Base-by-base conservation (phyloP, 2,113 vertebrate species). In the Nycticebus coucang region DNA sequence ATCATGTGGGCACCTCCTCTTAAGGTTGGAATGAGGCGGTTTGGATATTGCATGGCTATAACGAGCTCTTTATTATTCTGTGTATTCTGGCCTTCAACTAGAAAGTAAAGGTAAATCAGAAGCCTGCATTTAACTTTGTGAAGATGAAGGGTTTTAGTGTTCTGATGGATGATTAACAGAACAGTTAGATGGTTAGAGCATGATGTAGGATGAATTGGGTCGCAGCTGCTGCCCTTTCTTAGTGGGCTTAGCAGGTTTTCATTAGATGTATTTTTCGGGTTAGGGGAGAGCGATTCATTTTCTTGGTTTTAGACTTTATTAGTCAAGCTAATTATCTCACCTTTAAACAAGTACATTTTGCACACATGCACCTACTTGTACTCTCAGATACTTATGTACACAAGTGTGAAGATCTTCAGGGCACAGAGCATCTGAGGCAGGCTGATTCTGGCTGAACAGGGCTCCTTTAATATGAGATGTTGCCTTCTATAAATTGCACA, bases 301-400 rank as follows among this genome's bases (percentile, higher is more conserved):
- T 92, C 62, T 96, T 88, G 59, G 62, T 79, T 97, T 85, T 93
- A 80, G 37, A 91, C 50, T 92, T 91, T 83, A 96, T 95, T 94
- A 90, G 9, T 94, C 94, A 93, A 96, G 75, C 59, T n/a, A 72
- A 37, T 80, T 37, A 79, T 11, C n/a, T 80, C 64, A 85, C 37
- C n/a, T 97, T 80, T 87, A 93, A 6, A 95, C 72, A 60, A 50
- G 33, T 62, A 82, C 77, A 93, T 85, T 53, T 57, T 95, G n/a
- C 81, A 72, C 81, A 14, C 59, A 80, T 1, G 86, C 15, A 75
- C 78, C 0, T 19, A 62, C 66, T 37, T 85, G 45, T 89, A 71
- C 87, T 79, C 66, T 93, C 19, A 85, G 55, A 37, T 91, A 71
- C 74, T 96, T 96, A 74, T 95, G 66, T 64, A 93, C 57, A 74